These are phyloP conservation scores for Cantharis nigra DNA, from an alignment of 2,888 invertebrate species.

Conservation along the genomic window DNA sequence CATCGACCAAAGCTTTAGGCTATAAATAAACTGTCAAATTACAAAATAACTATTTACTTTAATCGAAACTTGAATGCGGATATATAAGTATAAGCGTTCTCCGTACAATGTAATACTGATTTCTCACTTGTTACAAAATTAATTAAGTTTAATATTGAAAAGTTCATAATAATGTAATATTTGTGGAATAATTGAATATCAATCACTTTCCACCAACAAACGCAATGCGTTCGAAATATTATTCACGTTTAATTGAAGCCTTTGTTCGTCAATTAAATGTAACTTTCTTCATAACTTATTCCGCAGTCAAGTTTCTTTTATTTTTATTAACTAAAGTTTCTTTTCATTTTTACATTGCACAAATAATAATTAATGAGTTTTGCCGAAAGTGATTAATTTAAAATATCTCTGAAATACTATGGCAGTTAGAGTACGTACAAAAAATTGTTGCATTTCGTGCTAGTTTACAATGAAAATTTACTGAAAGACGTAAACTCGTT, in stretches of 20 bases:
- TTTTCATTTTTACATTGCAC: neutral
- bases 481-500: slow-evolving; percentile 30
- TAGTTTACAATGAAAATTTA: slow-evolving; percentile 32
- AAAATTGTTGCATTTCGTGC: slow-evolving; percentile 24
- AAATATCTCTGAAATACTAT: neutral
- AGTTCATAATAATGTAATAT: neutral
- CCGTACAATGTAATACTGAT: neutral
- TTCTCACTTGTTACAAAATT: neutral
- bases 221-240: neutral
- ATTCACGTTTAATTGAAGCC: neutral
- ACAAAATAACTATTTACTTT: slow-evolving; percentile 23
- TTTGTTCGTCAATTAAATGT: neutral
- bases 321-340: neutral
- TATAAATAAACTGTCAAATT: slow-evolving; percentile 31
- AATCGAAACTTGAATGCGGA: slow-evolving; percentile 8
- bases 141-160: neutral
- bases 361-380: neutral
- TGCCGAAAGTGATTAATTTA: neutral
- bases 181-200: neutral
- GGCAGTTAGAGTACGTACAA: slow-evolving; percentile 14
- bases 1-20: slow-evolving; percentile 22
- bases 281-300: neutral
- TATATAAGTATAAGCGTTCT: neutral
- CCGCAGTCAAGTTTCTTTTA: neutral
- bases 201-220: neutral